Percentiles rank a stretch among this genome's conserved stretches.
Conservation (phyloP, 2,797 vertebrate species). For the Xenops minutus region DNA sequence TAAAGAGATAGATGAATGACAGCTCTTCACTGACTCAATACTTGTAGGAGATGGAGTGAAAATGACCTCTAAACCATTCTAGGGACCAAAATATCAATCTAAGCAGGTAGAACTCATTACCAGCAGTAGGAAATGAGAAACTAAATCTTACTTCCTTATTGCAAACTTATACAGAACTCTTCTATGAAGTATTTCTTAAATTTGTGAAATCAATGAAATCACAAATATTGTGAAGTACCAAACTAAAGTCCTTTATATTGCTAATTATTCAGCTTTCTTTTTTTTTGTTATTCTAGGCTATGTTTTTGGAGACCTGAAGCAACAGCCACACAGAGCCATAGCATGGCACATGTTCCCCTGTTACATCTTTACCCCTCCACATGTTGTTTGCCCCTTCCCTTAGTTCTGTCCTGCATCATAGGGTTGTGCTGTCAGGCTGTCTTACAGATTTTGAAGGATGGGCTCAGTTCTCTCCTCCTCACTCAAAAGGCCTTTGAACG, state of each 20-base stretch:
- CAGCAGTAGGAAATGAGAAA: not conserved
- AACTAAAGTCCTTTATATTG: not conserved
- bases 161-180: not conserved
- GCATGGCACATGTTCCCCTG: not conserved
- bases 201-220: not conserved
- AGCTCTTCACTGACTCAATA: not conserved
- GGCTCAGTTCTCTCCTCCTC: not conserved
- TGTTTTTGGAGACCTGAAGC: not conserved
- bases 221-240: not conserved
- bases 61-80: not conserved
- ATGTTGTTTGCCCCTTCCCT: not conserved
- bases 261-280: not conserved
- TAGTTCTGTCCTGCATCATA: not conserved
- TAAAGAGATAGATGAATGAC: not conserved
- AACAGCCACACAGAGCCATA: not conserved
- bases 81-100: not conserved
- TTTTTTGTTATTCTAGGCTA: not conserved
- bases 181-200: not conserved
- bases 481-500: not conserved
- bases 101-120: not conserved
- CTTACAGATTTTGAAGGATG: not conserved
- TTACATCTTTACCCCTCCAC: not conserved
- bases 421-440: not conserved
- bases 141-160: not conserved
- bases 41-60: not conserved